A percentile compares a stretch with the other conserved stretches of the same genome.
Conservation (phyloP, 2,888 invertebrate species). For the Nomada fabriciana region DNA sequence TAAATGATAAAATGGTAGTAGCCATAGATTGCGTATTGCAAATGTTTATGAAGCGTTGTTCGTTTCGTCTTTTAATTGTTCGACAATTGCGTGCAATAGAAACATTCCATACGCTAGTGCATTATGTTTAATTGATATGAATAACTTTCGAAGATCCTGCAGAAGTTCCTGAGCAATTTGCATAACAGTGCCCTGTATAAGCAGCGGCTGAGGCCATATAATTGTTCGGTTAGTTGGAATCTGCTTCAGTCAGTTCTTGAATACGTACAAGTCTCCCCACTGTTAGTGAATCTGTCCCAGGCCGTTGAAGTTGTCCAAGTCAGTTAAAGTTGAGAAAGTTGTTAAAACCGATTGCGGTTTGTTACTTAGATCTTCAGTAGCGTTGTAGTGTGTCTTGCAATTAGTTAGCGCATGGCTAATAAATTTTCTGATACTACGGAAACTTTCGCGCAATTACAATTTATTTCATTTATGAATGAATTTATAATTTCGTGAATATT, state of each 20-base stretch:
- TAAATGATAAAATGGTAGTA: no score
- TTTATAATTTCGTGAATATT: no score
- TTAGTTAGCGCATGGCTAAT: neutral
- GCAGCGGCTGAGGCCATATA: neutral
- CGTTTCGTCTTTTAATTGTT: no score
- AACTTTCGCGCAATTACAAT: neutral
- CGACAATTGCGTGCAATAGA: no score
- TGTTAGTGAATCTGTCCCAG: neutral
- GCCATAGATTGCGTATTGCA: no score
- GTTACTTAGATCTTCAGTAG: slow-evolving; percentile 1
- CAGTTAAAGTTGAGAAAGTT: slow-evolving; percentile 4
- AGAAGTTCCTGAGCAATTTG: neutral
- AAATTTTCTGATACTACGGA: neutral
- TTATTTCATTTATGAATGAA: no score
- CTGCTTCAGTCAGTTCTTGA: slow-evolving; percentile 1
- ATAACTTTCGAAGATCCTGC: neutral
- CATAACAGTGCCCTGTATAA: neutral
- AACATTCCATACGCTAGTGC: no score
- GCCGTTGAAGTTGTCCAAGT: neutral
- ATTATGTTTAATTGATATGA: no score
- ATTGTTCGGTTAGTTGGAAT: neutral
- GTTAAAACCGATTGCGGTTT: slow-evolving; percentile 10
- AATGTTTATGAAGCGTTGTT: no score
- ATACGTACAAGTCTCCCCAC: neutral
- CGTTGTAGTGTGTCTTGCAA: neutral